Base-by-base conservation (phyloP, 2,113 vertebrate species). In the Mastomys natalensis region DNA sequence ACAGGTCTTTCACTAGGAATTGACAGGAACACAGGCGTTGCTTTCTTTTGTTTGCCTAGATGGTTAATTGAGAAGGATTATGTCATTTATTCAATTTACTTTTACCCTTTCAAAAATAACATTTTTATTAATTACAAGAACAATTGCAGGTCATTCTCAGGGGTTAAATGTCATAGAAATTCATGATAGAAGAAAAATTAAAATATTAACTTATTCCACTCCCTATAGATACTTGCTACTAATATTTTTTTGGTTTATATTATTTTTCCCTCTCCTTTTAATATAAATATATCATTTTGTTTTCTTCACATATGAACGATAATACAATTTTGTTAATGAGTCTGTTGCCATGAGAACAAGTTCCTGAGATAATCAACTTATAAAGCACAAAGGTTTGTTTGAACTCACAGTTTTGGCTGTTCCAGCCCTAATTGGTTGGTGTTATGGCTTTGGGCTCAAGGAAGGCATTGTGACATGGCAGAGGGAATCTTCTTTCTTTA, bases 91-190 rank as follows among this genome's bases (percentile, higher is more conserved):
- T 78, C n/a, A 78, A 94, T 81, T 94, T 64, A 95, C 43, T 96
- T 96, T 93, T 89, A 84, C n/a, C 89, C 22, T 84, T 91, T 93
- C 11, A 86, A 94, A 95, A 80, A 58, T 82, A 90, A 84, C 53
- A 17, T 86, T 89, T 89, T 86, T 90, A 62, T 92, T 81, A 80
- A 90, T 93, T 80, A 72, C 5, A 77, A 86, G 96, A 93, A 2
- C 68, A 74, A 82, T 26, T 80, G 51, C 4, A 53, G 11, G 3
- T 91, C 31, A 91, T 34, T 70, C 24, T 90, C 86, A 94, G 94
- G 66, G 78, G 72, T 34, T 74, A 93, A 58, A 7, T 87, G 68
- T 77, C 92, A 72, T 6, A 76, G 82, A 81, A 94, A 90, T 51
- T 93, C 29, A 70, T 70, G 37, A 84, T 43, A 70, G 87, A 92